Conservation (phyloP, 2,888 invertebrate species). For the Malthinus seriepunctatus region DNA sequence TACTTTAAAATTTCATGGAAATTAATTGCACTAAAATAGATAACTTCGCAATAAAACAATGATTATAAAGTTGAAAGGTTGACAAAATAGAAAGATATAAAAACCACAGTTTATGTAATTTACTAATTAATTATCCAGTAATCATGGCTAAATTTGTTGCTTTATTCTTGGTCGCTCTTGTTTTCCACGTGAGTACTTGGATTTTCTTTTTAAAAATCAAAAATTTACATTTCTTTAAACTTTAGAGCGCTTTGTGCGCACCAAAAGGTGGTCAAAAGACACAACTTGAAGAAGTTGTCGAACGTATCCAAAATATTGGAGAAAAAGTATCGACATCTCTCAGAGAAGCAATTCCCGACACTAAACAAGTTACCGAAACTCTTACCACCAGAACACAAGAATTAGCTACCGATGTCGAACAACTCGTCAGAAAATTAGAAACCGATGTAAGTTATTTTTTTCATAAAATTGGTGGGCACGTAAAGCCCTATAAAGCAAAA, state of each 20-base stretch:
- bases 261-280: constrained; percentile 35
- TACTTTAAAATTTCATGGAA: too few relatives aligned
- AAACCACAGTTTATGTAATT: neutral
- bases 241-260: constrained; percentile 32
- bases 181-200: constrained; percentile 37
- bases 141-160: constrained; percentile 37
- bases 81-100: neutral
- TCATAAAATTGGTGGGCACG: too few relatives aligned
- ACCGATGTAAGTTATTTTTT: constrained; percentile 2
- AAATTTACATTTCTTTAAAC: neutral
- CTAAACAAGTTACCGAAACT: constrained; percentile 7
- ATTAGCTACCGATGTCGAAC: constrained; percentile 8
- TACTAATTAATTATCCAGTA: neutral
- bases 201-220: constrained; percentile 2
- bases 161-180: constrained; percentile 34
- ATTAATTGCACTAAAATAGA: too few relatives aligned
- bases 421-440: constrained; percentile 5
- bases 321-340: constrained; percentile 13
- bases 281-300: constrained; percentile 38
- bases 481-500: too few relatives aligned
- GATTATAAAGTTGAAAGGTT: constrained; percentile 6
- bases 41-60: neutral
- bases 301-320: constrained; percentile 38
- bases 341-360: constrained; percentile 7
- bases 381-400: neutral